Evolutionary conservation across 1,140 invertebrate species (phyloP), one percentile per base, ranked within the genome.

Genomic region (Atta colombica): DNA sequence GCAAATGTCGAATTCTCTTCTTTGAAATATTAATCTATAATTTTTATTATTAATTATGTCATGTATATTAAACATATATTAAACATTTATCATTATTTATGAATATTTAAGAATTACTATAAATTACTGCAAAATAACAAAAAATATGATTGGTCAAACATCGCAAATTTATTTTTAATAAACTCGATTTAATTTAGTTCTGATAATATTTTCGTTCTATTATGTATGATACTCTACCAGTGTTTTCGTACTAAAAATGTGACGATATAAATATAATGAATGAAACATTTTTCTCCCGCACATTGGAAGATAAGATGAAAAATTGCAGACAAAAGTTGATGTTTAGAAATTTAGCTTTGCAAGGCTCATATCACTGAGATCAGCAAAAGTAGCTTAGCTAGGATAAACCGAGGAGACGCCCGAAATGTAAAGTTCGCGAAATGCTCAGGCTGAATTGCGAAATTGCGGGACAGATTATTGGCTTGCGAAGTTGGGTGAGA

Each of bases 401-500:
- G 84, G 75, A 91, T 91, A 91, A 91, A 89, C 80, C 75, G 85
- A 90, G 77, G 87, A 91, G 89, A 89, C 85, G 85, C 63, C 77
- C 55, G 87, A 51, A 80, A 90, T 69, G 51, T 63, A 77, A 89
- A 91, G 85, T 91, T 91, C 75, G 80, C 85, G 89, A 77, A 89
- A 85, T 88, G 45, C 87, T 90, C 89, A 77, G 85, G 87, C 77
- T 87, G 88, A 91, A 91, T 91, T 90, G 85, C 90, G 91, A 92
- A 93, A 92, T 93, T 88, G 80, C 90, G 74, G 89, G 91, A 88
- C 91, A 93, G 91, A 93, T 93, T 92, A 93, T 93, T 93, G 92
- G 91, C 91, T 92, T 87, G 88, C 82, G 87, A 93, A 91, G 92
- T 92, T 90, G 82, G 65, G 80, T 86, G 89, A 90, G 91, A 88